phyloP scores from a whole-genome alignment of 1,140 invertebrate species.

The Pentalonia nigronervosa region DNA sequence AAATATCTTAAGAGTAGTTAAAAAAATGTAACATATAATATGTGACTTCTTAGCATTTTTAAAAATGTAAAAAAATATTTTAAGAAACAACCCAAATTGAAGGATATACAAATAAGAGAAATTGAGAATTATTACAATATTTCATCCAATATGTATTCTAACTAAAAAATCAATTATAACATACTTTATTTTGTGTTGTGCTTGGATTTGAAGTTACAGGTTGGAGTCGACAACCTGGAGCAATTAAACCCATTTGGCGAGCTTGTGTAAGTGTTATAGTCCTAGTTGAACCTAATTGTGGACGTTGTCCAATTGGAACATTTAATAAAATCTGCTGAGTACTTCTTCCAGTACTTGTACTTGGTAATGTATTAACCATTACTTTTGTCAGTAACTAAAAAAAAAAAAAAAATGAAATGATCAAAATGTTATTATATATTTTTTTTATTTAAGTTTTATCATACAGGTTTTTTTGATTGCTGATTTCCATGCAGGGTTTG shows the following conservation, averaged over 20 bases:
- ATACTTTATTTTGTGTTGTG: constrained; percentile 40
- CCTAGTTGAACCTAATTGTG: constrained; percentile 68
- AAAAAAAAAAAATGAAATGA: constrained; percentile 7
- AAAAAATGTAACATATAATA: not conserved
- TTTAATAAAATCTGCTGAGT: constrained; percentile 49
- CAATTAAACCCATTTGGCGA: constrained; percentile 72
- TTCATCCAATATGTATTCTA: not conserved
- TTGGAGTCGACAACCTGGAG: constrained; percentile 67
- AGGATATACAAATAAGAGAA: not conserved
- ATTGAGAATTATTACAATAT: not conserved
- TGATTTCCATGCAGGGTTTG: not conserved
- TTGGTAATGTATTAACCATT: constrained; percentile 54
- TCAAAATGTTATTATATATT: not conserved
- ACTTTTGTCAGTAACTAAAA: constrained; percentile 59
- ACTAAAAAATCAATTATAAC: not conserved
- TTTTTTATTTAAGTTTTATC: not conserved
- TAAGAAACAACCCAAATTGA: not conserved
- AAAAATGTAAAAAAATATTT: not conserved
- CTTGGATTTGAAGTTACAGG: constrained; percentile 65
- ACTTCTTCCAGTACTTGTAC: constrained; percentile 48
- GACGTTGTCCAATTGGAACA: constrained; percentile 45
- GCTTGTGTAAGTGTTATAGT: constrained; percentile 75
- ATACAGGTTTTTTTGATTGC: constrained; percentile 52
- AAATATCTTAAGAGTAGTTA: not conserved
- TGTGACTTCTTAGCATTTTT: not conserved